phyloP scores from a whole-genome alignment of 2,113 vertebrate species.

The Rostratula benghalensis region DNA sequence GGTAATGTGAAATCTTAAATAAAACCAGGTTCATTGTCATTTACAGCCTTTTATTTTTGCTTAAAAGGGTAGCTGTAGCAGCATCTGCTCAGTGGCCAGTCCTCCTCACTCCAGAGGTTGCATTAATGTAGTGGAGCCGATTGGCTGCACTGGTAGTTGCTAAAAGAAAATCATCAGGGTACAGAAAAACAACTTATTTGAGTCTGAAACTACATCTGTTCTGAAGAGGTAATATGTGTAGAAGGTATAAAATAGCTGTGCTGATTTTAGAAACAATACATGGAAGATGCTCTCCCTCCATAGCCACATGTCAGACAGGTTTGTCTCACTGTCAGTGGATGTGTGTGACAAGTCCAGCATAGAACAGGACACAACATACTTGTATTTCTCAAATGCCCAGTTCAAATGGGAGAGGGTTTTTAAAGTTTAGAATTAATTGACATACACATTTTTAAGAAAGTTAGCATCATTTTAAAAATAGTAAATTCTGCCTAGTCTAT shows the following conservation, averaged over 20 bases:
- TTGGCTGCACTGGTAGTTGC: background rate
- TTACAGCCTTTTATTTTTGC: background rate
- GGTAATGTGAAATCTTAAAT: constrained; percentile 9
- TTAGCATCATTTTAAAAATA: background rate
- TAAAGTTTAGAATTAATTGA: background rate
- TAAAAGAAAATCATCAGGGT: background rate
- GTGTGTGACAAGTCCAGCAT: rapidly evolving
- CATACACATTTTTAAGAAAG: background rate
- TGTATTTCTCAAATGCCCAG: background rate
- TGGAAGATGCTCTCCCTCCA: background rate
- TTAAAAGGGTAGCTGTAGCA: background rate
- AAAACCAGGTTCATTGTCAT: background rate
- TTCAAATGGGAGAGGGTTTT: background rate
- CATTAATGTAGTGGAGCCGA: background rate
- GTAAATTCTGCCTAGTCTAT: background rate
- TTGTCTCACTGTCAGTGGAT: background rate
- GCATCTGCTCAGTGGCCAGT: background rate
- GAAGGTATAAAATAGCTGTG: background rate
- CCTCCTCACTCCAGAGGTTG: background rate
- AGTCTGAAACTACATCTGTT: background rate
- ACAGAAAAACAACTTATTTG: background rate
- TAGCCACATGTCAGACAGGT: background rate
- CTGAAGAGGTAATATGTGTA: background rate
- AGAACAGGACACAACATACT: background rate
- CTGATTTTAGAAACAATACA: background rate